Evolutionary conservation across 2,888 invertebrate species (phyloP).

Genomic region (Scaptomyza flava): DNA sequence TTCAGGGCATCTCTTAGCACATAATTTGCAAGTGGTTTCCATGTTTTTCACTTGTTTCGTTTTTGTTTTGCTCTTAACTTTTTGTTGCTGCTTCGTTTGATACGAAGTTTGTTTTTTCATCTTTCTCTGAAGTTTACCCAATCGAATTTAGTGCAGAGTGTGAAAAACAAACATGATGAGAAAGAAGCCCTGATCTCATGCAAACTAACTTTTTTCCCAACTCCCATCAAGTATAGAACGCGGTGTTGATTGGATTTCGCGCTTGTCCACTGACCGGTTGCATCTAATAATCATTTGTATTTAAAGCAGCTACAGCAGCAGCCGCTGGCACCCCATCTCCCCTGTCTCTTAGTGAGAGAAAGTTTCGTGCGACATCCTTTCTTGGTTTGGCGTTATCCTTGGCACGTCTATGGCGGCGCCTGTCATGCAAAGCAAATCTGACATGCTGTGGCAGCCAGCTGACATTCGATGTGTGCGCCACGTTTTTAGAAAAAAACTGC

Average conservation of each 20-base stretch:
- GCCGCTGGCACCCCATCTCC: conserved; percentile 10
- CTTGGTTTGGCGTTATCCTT: conserved; percentile 65
- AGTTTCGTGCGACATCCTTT: conserved; percentile 37
- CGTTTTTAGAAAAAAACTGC: conserved; percentile 34
- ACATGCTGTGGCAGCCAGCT: conserved; percentile 74
- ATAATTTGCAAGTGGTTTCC: conserved; percentile 6
- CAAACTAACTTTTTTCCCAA: conserved; percentile 10
- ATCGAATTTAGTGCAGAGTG: conserved; percentile 66
- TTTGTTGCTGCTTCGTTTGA: conserved; percentile 20
- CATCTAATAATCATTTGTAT: conserved; percentile 62
- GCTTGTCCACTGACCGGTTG: conserved; percentile 56
- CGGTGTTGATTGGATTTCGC: conserved; percentile 73
- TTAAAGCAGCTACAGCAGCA: conserved; percentile 41
- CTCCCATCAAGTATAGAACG: conserved; percentile 60
- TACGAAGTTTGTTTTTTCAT: conserved; percentile 18
- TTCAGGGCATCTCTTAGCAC: conserved; percentile 10
- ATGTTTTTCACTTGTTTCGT: conserved; percentile 16
- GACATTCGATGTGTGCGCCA: conserved; percentile 39
- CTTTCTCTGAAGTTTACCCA: conserved; percentile 70
- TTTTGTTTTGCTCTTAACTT: background rate
- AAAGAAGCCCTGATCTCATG: background rate
- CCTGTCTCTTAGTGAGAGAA: background rate
- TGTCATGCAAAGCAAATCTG: conserved; percentile 73
- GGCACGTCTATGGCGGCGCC: conserved; percentile 66
- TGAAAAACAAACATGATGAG: conserved; percentile 27